These are phyloP conservation scores for Coenonympha glycerion DNA, from an alignment of 2,888 invertebrate genomes.

Conservation along the genomic window DNA sequence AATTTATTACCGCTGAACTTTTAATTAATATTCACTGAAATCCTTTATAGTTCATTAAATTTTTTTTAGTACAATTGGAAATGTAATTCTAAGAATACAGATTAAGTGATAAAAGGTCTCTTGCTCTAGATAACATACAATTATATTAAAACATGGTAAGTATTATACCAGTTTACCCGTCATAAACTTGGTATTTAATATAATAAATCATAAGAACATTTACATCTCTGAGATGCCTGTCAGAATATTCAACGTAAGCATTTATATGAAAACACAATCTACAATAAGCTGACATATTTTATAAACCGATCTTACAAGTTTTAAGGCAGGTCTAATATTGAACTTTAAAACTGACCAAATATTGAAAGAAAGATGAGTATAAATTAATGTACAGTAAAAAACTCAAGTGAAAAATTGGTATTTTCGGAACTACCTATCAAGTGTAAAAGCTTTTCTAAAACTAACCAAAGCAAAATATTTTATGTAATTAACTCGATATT, in stretches of 20 bases:
- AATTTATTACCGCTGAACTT: too few relatives aligned
- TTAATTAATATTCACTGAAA: too few relatives aligned
- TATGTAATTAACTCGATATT: too few relatives aligned
- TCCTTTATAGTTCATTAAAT: too few relatives aligned
- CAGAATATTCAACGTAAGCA: constrained; percentile 6
- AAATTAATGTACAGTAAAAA: too few relatives aligned
- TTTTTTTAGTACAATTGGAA: too few relatives aligned
- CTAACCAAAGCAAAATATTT: too few relatives aligned
- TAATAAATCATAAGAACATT: constrained; percentile 6
- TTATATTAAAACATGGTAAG: neutral
- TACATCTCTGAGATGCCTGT: constrained; percentile 7
- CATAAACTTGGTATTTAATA: neutral
- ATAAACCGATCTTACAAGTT: neutral
- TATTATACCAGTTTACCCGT: neutral
- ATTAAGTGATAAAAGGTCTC: neutral
- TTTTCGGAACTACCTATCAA: too few relatives aligned
- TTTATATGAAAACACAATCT: constrained; percentile 4
- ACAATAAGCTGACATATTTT: constrained; percentile 6
- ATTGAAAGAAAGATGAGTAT: too few relatives aligned
- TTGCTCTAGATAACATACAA: neutral
- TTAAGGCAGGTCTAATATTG: constrained; percentile 5
- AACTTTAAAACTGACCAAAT: constrained; percentile 4
- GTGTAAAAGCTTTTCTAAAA: too few relatives aligned
- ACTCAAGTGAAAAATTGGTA: too few relatives aligned
- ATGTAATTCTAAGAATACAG: neutral